A percentile compares a stretch with the other conserved stretches of the same genome.
Evolutionary conservation across 92 coral and sea anemone species (phyloP).

Genomic region (Epizoanthus illoricatus): DNA sequence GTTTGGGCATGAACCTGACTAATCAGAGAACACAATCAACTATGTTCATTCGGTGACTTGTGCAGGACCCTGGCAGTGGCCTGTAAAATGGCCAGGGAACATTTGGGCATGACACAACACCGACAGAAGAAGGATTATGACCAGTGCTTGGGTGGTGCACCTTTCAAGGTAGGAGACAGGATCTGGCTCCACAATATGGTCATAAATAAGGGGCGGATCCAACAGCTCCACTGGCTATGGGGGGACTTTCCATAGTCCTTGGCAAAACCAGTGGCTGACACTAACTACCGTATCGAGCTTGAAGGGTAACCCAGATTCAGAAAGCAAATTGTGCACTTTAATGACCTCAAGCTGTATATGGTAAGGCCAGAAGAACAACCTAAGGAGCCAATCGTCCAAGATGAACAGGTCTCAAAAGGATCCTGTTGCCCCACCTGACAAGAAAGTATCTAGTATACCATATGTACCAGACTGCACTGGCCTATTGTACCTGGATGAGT

Average conservation of each 20-base stretch:
- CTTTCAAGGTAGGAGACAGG: slow-evolving; percentile 36
- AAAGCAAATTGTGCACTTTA: not conserved
- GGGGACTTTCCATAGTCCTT: not conserved
- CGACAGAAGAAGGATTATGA: not conserved
- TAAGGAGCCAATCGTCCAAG: not conserved
- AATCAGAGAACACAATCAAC: not conserved
- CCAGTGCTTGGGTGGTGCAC: slow-evolving; percentile 34
- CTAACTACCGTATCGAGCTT: slow-evolving; percentile 15
- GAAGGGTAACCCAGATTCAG: slow-evolving; percentile 15
- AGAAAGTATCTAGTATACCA: not conserved
- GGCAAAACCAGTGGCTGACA: slow-evolving; percentile 12
- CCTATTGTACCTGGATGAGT: too few relatives aligned
- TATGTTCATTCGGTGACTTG: slow-evolving; percentile 31
- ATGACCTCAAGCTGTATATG: too few relatives aligned
- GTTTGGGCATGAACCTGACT: too few relatives aligned
- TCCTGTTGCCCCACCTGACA: not conserved
- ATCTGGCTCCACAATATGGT: slow-evolving; percentile 33
- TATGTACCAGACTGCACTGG: too few relatives aligned
- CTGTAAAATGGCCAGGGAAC: slow-evolving; percentile 39
- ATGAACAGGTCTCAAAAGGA: not conserved
- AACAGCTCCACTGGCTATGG: slow-evolving; percentile 24
- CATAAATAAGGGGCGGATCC: slow-evolving; percentile 30
- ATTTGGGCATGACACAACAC: slow-evolving; percentile 24
- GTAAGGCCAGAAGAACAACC: too few relatives aligned
- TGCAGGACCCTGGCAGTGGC: slow-evolving; percentile 15